phyloP scores from a whole-genome alignment of 2,113 vertebrate species.

The Cairina moschata region DNA sequence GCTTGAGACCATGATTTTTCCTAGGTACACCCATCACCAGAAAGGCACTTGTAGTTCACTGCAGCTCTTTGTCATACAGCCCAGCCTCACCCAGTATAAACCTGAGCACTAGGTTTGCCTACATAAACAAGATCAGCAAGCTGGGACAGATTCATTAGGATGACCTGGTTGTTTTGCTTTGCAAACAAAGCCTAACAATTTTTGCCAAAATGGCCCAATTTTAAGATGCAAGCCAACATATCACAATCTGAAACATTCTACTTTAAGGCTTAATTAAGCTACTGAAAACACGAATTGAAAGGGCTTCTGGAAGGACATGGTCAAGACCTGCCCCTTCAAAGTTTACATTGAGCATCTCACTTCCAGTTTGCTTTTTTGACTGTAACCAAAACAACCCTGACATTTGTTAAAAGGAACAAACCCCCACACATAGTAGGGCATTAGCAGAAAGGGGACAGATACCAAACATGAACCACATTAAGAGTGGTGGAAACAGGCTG shows the following conservation, averaged over 20 bases:
- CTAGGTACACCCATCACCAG: neutral
- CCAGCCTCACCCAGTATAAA: neutral
- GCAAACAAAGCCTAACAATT: neutral
- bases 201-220: neutral
- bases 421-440: neutral
- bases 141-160: neutral
- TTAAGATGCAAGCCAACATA: neutral
- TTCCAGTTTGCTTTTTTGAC: neutral
- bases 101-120: neutral
- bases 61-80: neutral
- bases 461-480: slow-evolving; percentile 12
- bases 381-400: slow-evolving; percentile 20
- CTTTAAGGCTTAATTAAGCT: neutral
- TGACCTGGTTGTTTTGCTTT: neutral
- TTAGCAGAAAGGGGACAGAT: slow-evolving; percentile 12
- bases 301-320: neutral
- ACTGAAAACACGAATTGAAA: neutral
- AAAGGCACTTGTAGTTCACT: neutral
- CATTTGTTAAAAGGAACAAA: neutral
- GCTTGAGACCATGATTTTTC: neutral
- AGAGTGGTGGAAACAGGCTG: slow-evolving; percentile 4
- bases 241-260: neutral
- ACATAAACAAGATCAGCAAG: neutral
- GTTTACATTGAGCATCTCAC: neutral
- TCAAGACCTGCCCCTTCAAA: neutral